These are phyloP conservation scores for Micronisus gabar DNA, from an alignment of 2,113 vertebrate species.

Conservation along the genomic window DNA sequence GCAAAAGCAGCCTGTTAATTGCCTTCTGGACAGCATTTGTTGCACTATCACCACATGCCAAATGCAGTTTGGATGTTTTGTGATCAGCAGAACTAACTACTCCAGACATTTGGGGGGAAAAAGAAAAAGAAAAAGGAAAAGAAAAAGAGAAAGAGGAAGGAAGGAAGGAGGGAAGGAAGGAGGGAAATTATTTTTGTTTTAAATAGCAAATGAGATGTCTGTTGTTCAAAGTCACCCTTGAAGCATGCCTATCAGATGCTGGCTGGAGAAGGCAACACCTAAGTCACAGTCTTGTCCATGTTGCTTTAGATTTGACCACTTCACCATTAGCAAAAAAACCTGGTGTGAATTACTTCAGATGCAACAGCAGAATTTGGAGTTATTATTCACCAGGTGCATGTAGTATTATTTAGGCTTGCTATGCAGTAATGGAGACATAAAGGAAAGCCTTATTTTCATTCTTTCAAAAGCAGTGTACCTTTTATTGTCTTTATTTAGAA, in stretches of 20 bases:
- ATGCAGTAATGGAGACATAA: neutral
- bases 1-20: neutral
- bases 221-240: neutral
- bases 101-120: neutral
- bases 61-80: neutral
- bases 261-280: neutral
- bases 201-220: neutral
- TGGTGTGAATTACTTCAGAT: neutral
- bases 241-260: neutral
- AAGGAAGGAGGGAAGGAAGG: neutral
- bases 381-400: neutral
- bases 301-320: neutral
- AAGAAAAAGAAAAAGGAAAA: too few relatives aligned
- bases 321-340: neutral
- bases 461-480: neutral
- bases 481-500: neutral
- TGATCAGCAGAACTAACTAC: neutral
- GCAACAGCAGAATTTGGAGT: neutral
- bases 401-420: neutral
- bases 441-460: neutral
- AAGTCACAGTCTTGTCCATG: neutral
- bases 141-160: too few relatives aligned
- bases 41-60: neutral
- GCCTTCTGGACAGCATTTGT: constrained; percentile 6
- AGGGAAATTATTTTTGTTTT: neutral